Base-by-base conservation (phyloP, 1,140 invertebrate species). In the Danaus melanippus region DNA sequence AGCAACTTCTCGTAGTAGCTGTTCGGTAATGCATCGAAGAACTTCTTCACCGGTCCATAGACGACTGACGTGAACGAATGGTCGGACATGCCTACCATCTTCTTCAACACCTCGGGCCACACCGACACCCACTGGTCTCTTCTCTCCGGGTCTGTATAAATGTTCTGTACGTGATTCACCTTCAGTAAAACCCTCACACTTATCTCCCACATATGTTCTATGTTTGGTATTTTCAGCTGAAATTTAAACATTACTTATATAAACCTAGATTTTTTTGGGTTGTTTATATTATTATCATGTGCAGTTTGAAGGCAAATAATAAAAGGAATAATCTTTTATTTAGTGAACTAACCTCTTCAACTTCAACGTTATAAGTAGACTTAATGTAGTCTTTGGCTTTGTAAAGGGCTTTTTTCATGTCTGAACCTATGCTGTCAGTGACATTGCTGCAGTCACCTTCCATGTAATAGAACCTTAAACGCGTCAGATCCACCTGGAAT, bases 381-480 rank as follows among this genome's bases (percentile, higher is more conserved):
- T 92, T 88, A 15, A 94, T 88, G 62, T 93, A 87, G 44, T 77
- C 70, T 32, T 89, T 88, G 39, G 94, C 90, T 66, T 91, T 91
- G 39, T 87, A 77, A 58, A 95, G 89, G 17, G 91, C 91, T n/a
- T 78, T 77, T 65, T 89, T 90, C 10, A 96, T 89, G 64, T 96
- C 92, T 42, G 84, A 67, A 53, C 91, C 88, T 1, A 96, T 89
- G 8, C 87, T 84, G 32, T 89, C 88, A 15, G 91, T 87, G 8
- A 93, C 75, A 10, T 90, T 88, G 42, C 91, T 89, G 10, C 90
- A 90, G 64, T 93, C 92, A 55, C 93, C 90, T 62, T 94, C 90
- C 89, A 95, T 92, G 64, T 93, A 96, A 77, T 92, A 96, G 68
- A 94, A 91, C 56, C 91, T 92, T 39, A 97, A 72, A 48, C 92